phyloP scores from a whole-genome alignment of 2,113 vertebrate genomes.

The Arenaria interpres region DNA sequence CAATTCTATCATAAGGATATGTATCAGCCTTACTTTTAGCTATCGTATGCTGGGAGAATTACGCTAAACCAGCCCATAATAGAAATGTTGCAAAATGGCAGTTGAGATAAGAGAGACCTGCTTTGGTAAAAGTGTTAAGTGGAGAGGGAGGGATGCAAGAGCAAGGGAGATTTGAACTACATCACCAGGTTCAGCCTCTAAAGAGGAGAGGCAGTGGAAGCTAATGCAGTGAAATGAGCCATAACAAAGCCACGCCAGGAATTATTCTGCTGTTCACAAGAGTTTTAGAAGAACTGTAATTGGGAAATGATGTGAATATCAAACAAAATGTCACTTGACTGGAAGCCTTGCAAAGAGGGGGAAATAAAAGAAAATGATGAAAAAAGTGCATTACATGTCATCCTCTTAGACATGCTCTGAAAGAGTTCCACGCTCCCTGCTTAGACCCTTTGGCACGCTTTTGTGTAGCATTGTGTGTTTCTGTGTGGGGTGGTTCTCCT shows the following conservation, averaged over 20 bases:
- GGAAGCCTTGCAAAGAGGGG: neutral
- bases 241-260: conserved; percentile 31
- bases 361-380: conserved; percentile 7
- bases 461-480: conserved; percentile 16
- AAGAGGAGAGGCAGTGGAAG: neutral
- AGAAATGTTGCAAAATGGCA: neutral
- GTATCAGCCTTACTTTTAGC: neutral
- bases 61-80: neutral
- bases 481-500: neutral
- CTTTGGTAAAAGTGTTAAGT: neutral
- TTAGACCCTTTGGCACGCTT: neutral
- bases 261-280: conserved; percentile 46
- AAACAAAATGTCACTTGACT: conserved; percentile 53
- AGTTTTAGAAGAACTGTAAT: conserved; percentile 40
- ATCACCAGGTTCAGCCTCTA: neutral
- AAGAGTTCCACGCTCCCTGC: neutral
- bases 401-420: neutral
- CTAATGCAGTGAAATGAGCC: conserved; percentile 49
- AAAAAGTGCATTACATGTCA: neutral
- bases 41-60: neutral
- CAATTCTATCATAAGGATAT: neutral
- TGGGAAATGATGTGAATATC: conserved; percentile 57
- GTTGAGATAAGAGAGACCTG: neutral
- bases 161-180: neutral
- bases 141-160: neutral